Base-by-base conservation (phyloP, 2,797 vertebrate genomes). In the Lithobates pipiens region DNA sequence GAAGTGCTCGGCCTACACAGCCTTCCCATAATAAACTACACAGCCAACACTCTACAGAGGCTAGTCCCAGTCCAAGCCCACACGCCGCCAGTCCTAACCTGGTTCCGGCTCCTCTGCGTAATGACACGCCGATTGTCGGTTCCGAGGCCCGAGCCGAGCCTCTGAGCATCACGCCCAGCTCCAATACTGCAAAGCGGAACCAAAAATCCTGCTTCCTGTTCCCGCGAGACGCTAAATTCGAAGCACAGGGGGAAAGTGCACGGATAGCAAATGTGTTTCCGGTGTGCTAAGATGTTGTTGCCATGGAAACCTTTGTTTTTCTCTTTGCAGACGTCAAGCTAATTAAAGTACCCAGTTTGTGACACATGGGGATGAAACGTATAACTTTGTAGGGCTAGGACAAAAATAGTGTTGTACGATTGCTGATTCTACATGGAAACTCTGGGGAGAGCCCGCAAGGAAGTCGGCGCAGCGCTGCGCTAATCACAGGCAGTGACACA, bases 121-220 rank as follows among this genome's bases (percentile, higher is more conserved):
- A n/a, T 16, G 72, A 69, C 69, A 68, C 65, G 21, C 76, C 77
- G n/a, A 83, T 39, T 10, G 44, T 79, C 74, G 44, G 36, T 29
- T 65, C 75, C 42, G 44, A 36, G 50, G 50, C 50, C 67, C 61
- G 50, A 50, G 65, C 3, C 11, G 77, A 46, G 77, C 82, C 29
- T 77, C 82, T 84, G 3, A 84, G 82, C 86, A 84, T 81, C 50
- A 42, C 82, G 36, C 50, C 32, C 61, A 2, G 61, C 11, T 46
- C 32, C 10, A 27, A 39, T 21, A 57, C 39, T 36, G 36, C 73
- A 11, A 82, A 34, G 10, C 65, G 85, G 85, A 86, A 86, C 85
- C 69, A 72, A 72, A 27, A 10, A 21, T 63, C 13, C 34, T 16
- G 0, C 0, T 6, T 57, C 42, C 36, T 57, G 36, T 39, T 57